These are phyloP conservation scores for Gryon sp. DNA, from an alignment of 1,140 invertebrate genomes.

Conservation along the genomic window DNA sequence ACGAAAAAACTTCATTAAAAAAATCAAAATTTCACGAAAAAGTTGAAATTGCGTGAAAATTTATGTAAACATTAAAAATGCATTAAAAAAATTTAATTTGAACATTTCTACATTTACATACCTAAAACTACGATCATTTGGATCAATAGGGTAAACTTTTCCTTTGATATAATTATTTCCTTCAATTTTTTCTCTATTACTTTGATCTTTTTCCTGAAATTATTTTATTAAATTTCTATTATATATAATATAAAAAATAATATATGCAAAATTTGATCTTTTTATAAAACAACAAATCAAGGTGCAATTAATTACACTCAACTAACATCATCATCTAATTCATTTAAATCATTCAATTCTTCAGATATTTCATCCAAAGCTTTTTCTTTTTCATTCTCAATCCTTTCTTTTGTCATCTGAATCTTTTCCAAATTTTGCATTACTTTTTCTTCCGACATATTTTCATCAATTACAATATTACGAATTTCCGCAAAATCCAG, in stretches of 20 bases:
- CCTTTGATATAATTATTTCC: constrained; percentile 53
- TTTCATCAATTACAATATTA: constrained; percentile 18
- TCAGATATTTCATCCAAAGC: no score
- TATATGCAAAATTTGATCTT: no score
- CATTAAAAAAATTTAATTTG: neutral
- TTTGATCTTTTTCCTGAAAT: neutral
- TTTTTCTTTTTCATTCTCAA: constrained; percentile 64
- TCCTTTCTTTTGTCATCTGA: constrained; percentile 59
- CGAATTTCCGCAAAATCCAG: no score
- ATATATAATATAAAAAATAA: no score
- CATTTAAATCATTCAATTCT: constrained; percentile 57
- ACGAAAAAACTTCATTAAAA: no score
- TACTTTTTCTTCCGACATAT: constrained; percentile 42
- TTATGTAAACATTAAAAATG: neutral
- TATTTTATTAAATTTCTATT: neutral
- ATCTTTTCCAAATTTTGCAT: constrained; percentile 59
- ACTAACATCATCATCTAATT: no score
- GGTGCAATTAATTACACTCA: no score
- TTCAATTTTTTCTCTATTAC: neutral
- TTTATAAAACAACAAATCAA: no score
- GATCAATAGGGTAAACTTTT: constrained; percentile 68
- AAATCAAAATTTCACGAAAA: no score
- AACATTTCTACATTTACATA: constrained; percentile 17
- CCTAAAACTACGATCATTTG: constrained; percentile 68
- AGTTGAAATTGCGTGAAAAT: no score